Conservation (phyloP, 2,797 vertebrate species). For the Echiichthys vipera region DNA sequence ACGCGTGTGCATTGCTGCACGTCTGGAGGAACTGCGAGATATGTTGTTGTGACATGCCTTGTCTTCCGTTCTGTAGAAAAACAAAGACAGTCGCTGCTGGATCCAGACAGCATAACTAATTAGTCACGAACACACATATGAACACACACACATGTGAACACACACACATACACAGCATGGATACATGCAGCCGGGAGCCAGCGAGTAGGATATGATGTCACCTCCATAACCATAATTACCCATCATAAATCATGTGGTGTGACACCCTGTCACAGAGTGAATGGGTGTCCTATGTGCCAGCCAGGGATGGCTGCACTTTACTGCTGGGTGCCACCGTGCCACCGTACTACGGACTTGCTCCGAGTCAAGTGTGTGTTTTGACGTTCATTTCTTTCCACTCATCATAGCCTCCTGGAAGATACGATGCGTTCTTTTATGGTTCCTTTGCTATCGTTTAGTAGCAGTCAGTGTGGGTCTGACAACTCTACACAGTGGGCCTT, state of each 20-base stretch:
- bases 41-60: conserved; percentile 80
- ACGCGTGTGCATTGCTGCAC: conserved; percentile 32
- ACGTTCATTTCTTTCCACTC: conserved; percentile 45
- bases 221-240: conserved; percentile 84
- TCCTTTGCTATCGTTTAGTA: conserved; percentile 53
- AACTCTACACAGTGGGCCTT: neutral
- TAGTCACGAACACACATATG: conserved; percentile 74
- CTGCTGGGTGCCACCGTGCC: conserved; percentile 64
- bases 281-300: conserved; percentile 80
- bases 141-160: conserved; percentile 21
- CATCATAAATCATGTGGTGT: conserved; percentile 83
- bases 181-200: conserved; percentile 67
- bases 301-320: conserved; percentile 78
- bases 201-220: conserved; percentile 82
- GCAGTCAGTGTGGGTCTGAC: conserved; percentile 39
- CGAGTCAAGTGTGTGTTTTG: conserved; percentile 33
- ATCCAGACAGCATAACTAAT: conserved; percentile 88
- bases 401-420: conserved; percentile 46
- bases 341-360: conserved; percentile 25
- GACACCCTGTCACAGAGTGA: conserved; percentile 78
- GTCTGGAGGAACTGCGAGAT: conserved; percentile 71
- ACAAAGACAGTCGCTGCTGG: conserved; percentile 81
- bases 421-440: conserved; percentile 61
- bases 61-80: conserved; percentile 80
- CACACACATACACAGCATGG: conserved; percentile 49